Evolutionary conservation across 1,140 invertebrate species (phyloP).

Genomic region (Atta texana): DNA sequence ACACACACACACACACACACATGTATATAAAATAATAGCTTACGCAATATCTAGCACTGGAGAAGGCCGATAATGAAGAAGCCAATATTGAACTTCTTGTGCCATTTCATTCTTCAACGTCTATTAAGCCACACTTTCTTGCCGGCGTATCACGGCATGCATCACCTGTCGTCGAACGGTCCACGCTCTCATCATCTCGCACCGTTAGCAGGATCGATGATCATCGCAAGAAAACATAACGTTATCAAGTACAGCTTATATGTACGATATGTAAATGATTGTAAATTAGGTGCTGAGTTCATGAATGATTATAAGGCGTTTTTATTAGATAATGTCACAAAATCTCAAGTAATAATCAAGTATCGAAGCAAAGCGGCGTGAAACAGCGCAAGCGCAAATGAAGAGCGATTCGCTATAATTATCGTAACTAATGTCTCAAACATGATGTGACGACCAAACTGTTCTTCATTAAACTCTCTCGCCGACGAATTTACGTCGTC

Average conservation of each 20-base stretch:
- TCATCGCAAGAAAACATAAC: conserved; percentile 43
- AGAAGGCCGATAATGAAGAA: conserved; percentile 40
- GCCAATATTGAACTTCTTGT: conserved; percentile 45
- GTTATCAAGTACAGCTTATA: conserved; percentile 30
- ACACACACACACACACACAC: too few species aligned
- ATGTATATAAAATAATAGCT: neutral
- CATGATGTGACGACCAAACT: neutral
- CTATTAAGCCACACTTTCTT: conserved; percentile 53
- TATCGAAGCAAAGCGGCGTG: neutral
- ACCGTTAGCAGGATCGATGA: conserved; percentile 18
- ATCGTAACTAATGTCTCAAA: conserved; percentile 31
- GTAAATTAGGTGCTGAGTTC: conserved; percentile 18
- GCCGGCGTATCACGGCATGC: conserved; percentile 40
- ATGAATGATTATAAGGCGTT: neutral
- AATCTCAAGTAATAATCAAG: conserved; percentile 9
- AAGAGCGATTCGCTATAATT: conserved; percentile 32
- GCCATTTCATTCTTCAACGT: conserved; percentile 51
- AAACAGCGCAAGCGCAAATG: conserved; percentile 8
- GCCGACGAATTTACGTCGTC: neutral
- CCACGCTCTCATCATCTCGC: neutral
- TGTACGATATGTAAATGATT: conserved; percentile 52
- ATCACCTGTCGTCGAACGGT: conserved; percentile 59
- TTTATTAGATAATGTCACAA: neutral
- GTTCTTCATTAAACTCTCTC: neutral
- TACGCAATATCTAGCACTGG: conserved; percentile 8